Base-by-base conservation (phyloP, 2,888 invertebrate genomes). In the Acanthacorydalis orientalis region DNA sequence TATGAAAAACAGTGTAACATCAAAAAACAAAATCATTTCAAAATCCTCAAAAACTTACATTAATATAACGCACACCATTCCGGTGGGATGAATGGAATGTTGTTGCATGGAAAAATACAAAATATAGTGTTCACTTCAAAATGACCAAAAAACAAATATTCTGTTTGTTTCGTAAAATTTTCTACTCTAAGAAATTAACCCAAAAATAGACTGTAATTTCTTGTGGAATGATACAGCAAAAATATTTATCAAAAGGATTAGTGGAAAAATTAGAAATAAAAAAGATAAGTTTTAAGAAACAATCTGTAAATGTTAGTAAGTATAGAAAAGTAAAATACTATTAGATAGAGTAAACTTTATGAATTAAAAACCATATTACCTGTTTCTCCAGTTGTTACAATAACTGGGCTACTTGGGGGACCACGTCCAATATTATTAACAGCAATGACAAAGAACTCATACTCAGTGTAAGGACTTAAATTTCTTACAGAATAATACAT, bases 331-430 rank as follows among this genome's bases (percentile, higher is more conserved):
- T 23, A 6, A 23, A 23, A 23, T 2, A 23, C 8, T 14, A 39
- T 14, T 15, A 39, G 39, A 39, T 2, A 14, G 16, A 39, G 12
- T 14, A 37, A 2, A 15, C 8, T 16, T 9, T 39, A 16, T 14
- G 4, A 39, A 39, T 39, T 9, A 16, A 39, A 39, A 39, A n/a
- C 8, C 8, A n/a, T n/a, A 39, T 39, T 78, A 96, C 93, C 90
- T 74, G 92, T 88, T 78, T 95, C 95, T 60, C 91, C 93, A 23
- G 97, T 98, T 54, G 92, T 93, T 59, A 92, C 86, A 60, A 87
- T 82, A 41, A 86, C 86, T 1, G 93, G 84, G 16, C 80, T 72
- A 53, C 93, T 93, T 2, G 91, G 84, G 35, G 83, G 82, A 35
- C 97, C 93, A 51, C 91, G 75, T 40, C 97, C 97, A 54, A 93